Evolutionary conservation across 2,797 vertebrate genomes (phyloP), one percentile per base, ranked within the genome.

Genomic region (Rhabdomys pumilio): DNA sequence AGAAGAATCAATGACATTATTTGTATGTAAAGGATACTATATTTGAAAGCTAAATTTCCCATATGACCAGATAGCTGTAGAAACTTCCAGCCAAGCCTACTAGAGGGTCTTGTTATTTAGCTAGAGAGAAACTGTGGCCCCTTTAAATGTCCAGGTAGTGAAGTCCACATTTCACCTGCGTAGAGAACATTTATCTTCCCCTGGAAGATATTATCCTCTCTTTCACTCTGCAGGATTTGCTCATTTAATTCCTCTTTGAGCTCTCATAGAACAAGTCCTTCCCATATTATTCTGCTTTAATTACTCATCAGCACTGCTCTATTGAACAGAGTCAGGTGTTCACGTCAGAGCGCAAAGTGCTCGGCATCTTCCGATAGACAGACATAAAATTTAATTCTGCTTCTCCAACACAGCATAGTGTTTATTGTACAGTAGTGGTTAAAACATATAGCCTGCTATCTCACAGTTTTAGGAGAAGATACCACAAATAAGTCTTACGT

Each of bases 201-300:
- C n/a, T 77, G 13, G 31, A 26, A 80, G 22, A n/a, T 38, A 86
- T n/a, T 69, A 86, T 53, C 12, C 38, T 55, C 14, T 73, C 57
- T 77, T 76, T 77, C 7, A 41, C 67, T 75, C n/a, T 92, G 15
- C 19, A 14, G 59, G 47, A 8, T 57, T 31, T 20, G 34, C 7
- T 80, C 44, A 89, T 84, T 93, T 94, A 22, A 20, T 90, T 95
- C 26, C 17, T 69, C 86, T 92, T 86, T 72, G 57, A 86, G 26
- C 55, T 86, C 50, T 65, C 17, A 6, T 53, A 55, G 53, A 63
- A 63, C 3, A 5, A 72, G 24, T 80, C 80, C 79, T 94, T 87
- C 44, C 59, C n/a, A 38, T 69, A 63, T 73, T 72, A 89, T 41
- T 75, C 3, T n/a, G 26, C 50, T 72, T 95, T 89, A 88, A 93